phyloP scores from a whole-genome alignment of 2,888 invertebrate genomes.

The Diadegma fenestrale region DNA sequence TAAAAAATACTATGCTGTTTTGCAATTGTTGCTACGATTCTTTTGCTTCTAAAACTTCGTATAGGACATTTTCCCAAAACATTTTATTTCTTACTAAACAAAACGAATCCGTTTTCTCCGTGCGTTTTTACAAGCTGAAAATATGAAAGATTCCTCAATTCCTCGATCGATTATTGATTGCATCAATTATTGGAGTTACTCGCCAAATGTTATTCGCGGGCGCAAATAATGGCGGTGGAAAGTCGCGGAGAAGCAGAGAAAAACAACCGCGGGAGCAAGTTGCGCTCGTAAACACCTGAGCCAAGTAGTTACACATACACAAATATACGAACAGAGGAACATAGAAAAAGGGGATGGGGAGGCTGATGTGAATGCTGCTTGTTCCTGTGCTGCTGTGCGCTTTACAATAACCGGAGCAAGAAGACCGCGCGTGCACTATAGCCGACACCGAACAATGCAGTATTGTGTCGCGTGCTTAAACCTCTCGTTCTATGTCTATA shows the following conservation, averaged over 20 bases:
- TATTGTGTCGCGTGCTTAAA: constrained; percentile 70
- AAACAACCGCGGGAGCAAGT: constrained; percentile 52
- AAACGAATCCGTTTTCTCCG: too few relatives aligned
- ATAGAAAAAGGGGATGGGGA: background rate
- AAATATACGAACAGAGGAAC: background rate
- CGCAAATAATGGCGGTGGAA: constrained; percentile 10
- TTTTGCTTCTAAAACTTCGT: too few relatives aligned
- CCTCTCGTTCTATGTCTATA: constrained; percentile 21
- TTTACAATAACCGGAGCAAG: constrained; percentile 61
- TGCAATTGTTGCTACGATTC: too few relatives aligned
- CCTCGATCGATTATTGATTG: background rate
- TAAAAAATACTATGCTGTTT: too few relatives aligned
- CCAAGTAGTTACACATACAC: constrained; percentile 38
- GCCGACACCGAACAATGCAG: constrained; percentile 72
- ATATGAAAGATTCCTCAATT: background rate
- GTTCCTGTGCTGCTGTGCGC: constrained; percentile 34
- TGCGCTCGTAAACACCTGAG: constrained; percentile 66
- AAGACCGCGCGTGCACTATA: constrained; percentile 65
- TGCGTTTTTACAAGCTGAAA: background rate
- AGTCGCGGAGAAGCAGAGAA: constrained; percentile 18
- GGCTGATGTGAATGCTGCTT: constrained; percentile 48
- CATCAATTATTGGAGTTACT: constrained; percentile 1
- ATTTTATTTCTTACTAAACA: too few relatives aligned
- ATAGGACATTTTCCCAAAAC: too few relatives aligned
- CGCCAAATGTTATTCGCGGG: constrained; percentile 19